Percentiles rank a stretch among this genome's conserved stretches.
These are phyloP conservation scores for Antrozous pallidus DNA, from an alignment of 2,797 vertebrate species.

Conservation along the genomic window DNA sequence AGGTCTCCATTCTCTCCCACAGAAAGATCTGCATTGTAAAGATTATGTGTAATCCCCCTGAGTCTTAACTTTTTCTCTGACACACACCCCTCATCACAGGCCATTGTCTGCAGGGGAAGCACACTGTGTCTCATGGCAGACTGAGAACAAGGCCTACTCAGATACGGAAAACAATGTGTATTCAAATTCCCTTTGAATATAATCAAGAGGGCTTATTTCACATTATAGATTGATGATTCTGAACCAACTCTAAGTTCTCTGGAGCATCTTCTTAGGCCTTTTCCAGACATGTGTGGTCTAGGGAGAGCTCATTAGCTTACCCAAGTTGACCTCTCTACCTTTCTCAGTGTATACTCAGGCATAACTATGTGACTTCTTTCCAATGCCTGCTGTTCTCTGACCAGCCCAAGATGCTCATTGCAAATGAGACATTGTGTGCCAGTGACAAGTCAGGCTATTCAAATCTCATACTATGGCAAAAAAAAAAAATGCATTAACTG, in stretches of 20 bases:
- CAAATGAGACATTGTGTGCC: neutral
- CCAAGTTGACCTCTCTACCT: conserved; percentile 45
- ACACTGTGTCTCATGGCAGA: conserved; percentile 59
- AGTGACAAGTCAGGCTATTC: neutral
- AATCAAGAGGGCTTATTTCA: conserved; percentile 75
- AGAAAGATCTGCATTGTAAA: conserved; percentile 48
- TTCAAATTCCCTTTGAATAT: conserved; percentile 65
- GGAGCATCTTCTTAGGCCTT: conserved; percentile 12
- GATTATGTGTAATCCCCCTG: conserved; percentile 63
- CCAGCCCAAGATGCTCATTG: neutral
- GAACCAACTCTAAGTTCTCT: conserved; percentile 33
- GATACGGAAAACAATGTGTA: conserved; percentile 68
- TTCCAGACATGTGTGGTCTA: neutral
- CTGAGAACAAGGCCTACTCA: conserved; percentile 65
- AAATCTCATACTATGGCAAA: neutral
- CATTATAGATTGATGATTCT: conserved; percentile 41
- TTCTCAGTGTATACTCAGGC: neutral
- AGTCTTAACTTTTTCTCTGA: conserved; percentile 71
- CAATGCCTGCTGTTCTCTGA: neutral
- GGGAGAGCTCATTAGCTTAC: conserved; percentile 38
- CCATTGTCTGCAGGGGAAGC: conserved; percentile 71
- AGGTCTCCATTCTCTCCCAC: conserved; percentile 24
- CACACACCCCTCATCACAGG: conserved; percentile 69
- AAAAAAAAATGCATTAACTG: neutral
- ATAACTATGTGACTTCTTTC: neutral